Evolutionary conservation across 1,140 invertebrate species (phyloP).

Genomic region (Nasonia longicornis): DNA sequence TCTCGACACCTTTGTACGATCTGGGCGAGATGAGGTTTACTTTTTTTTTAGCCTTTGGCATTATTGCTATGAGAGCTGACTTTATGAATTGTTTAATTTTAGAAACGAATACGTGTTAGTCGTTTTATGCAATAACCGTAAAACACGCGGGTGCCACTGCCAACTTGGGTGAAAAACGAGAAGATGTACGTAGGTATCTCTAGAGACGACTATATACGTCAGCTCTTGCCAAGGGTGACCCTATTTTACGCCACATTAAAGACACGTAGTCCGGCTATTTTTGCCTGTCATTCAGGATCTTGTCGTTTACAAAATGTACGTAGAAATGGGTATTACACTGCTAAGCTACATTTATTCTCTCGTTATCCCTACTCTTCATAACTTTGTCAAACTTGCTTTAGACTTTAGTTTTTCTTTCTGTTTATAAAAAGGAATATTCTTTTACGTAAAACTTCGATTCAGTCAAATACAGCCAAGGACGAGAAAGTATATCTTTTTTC

Average conservation of each 20-base stretch:
- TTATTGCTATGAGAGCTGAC: too few relatives aligned
- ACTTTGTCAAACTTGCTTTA: neutral
- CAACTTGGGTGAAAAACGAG: constrained; percentile 13
- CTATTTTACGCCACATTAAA: constrained; percentile 25
- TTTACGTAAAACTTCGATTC: too few relatives aligned
- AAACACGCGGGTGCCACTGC: neutral
- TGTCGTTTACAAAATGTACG: too few relatives aligned
- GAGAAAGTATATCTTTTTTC: too few relatives aligned
- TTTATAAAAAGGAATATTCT: too few relatives aligned
- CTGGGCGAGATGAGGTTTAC: neutral
- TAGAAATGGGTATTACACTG: neutral
- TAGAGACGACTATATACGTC: neutral
- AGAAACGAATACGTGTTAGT: too few relatives aligned
- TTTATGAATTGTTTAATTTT: too few relatives aligned
- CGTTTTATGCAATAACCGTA: neutral
- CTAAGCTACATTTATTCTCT: neutral
- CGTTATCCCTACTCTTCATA: neutral
- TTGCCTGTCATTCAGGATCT: neutral
- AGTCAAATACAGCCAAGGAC: too few relatives aligned
- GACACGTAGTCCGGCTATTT: constrained; percentile 1
- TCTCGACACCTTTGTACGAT: neutral
- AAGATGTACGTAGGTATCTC: too few relatives aligned
- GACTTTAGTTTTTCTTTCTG: too few relatives aligned
- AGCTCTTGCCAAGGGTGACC: neutral
- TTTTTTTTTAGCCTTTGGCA: too few relatives aligned